Conservation (phyloP, 2,113 vertebrate genomes). For the Lepidothrix coronata region DNA sequence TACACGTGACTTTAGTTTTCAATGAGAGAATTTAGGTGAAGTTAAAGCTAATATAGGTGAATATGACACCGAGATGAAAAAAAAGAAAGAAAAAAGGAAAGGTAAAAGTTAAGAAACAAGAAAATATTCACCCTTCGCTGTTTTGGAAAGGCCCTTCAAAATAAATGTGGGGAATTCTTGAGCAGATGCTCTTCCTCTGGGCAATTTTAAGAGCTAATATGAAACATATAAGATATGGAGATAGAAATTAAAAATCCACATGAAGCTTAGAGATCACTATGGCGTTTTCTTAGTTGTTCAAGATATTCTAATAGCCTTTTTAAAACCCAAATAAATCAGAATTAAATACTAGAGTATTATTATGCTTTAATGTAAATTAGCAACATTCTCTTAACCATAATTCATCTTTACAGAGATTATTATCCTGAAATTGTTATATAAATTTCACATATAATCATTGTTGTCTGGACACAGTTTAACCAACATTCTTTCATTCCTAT, state of each 20-base stretch:
- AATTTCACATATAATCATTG: background rate
- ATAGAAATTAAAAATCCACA: background rate
- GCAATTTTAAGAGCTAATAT: background rate
- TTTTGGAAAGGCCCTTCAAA: background rate
- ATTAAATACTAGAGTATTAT: background rate
- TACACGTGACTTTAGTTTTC: background rate
- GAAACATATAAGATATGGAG: background rate
- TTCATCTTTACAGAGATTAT: background rate
- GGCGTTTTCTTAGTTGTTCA: background rate
- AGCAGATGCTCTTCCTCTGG: background rate
- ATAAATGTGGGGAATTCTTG: background rate
- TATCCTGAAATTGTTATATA: background rate
- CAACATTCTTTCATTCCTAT: background rate
- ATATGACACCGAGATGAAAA: background rate
- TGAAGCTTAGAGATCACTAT: background rate
- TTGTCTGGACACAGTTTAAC: background rate
- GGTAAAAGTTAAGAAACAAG: background rate
- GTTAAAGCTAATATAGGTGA: background rate
- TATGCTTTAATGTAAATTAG: background rate
- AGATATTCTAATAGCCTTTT: background rate
- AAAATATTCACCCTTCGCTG: background rate
- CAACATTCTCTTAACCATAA: background rate
- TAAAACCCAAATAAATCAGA: background rate
- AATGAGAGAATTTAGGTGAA: background rate
- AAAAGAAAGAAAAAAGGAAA: background rate